Conservation (phyloP, 1,140 invertebrate genomes). For the Elysia chlorotica region DNA sequence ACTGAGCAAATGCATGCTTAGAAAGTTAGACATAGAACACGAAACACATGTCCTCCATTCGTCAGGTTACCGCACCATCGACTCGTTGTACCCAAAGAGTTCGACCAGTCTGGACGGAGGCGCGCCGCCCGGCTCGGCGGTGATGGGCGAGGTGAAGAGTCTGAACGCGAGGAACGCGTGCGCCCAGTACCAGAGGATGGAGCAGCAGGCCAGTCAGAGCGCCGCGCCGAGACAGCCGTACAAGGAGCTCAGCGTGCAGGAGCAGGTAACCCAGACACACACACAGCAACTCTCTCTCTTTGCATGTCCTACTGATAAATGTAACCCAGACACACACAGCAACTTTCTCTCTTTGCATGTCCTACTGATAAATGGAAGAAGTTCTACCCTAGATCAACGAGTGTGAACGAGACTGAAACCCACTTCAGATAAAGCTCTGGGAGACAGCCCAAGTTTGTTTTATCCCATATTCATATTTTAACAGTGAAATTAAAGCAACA, state of each 20-base stretch:
- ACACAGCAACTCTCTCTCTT: too few species aligned
- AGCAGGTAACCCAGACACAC: slow-evolving; percentile 36
- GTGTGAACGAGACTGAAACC: background rate
- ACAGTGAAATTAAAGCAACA: too few species aligned
- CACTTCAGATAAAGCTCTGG: background rate
- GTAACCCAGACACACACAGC: too few species aligned
- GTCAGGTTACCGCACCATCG: slow-evolving; percentile 56
- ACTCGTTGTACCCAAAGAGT: slow-evolving; percentile 48
- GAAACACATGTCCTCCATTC: too few species aligned
- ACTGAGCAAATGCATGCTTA: too few species aligned
- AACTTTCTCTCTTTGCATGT: too few species aligned
- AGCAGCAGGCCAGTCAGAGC: slow-evolving; percentile 1
- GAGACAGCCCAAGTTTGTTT: too few species aligned
- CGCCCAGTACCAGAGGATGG: slow-evolving; percentile 4
- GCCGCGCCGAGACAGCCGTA: background rate
- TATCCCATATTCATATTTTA: too few species aligned
- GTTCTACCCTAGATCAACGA: background rate
- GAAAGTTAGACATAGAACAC: too few species aligned
- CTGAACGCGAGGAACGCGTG: slow-evolving; percentile 42
- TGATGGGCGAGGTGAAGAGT: slow-evolving; percentile 34
- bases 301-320: background rate
- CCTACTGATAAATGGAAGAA: too few species aligned
- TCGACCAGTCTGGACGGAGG: slow-evolving; percentile 29
- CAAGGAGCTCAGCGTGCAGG: slow-evolving; percentile 50
- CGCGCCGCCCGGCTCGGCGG: slow-evolving; percentile 20